A percentile compares a stretch with the other conserved stretches of the same genome.
Evolutionary conservation across 2,797 vertebrate species (phyloP).

Genomic region (Chromis chromis): DNA sequence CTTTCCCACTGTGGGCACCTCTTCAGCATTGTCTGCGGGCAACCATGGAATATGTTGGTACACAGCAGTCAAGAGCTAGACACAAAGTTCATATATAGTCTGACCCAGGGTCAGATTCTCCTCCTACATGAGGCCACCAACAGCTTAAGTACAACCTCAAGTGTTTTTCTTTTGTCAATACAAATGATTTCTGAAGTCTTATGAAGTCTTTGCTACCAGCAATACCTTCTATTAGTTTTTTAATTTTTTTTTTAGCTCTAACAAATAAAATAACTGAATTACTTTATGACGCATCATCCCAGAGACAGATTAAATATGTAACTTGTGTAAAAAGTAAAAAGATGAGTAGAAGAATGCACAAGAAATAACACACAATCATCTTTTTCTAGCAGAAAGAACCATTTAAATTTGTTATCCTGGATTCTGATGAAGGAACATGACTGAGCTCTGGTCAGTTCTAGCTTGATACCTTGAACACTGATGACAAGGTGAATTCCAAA

Average conservation of each 20-base stretch:
- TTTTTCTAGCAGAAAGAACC: neutral
- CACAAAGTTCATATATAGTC: slow-evolving; percentile 24
- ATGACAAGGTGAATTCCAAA: slow-evolving; percentile 64
- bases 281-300: neutral
- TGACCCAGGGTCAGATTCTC: slow-evolving; percentile 35
- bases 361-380: too few relatives aligned
- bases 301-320: neutral
- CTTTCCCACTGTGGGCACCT: slow-evolving; percentile 15
- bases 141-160: slow-evolving; percentile 20
- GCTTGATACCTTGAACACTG: slow-evolving; percentile 9
- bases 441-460: neutral
- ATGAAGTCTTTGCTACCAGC: too few relatives aligned
- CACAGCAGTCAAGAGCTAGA: slow-evolving; percentile 20
- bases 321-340: neutral
- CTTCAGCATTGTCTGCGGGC: slow-evolving; percentile 10
- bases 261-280: neutral
- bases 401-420: neutral
- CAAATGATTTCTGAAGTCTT: slow-evolving; percentile 10
- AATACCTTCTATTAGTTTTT: neutral
- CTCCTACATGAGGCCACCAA: slow-evolving; percentile 24
- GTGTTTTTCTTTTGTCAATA: slow-evolving; percentile 34
- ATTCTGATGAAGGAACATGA: slow-evolving; percentile 10
- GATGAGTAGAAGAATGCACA: neutral
- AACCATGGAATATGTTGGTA: slow-evolving; percentile 42
- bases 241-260: neutral